phyloP scores from a whole-genome alignment of 2,797 vertebrate genomes.

The Neosilurus mollespiculum region DNA sequence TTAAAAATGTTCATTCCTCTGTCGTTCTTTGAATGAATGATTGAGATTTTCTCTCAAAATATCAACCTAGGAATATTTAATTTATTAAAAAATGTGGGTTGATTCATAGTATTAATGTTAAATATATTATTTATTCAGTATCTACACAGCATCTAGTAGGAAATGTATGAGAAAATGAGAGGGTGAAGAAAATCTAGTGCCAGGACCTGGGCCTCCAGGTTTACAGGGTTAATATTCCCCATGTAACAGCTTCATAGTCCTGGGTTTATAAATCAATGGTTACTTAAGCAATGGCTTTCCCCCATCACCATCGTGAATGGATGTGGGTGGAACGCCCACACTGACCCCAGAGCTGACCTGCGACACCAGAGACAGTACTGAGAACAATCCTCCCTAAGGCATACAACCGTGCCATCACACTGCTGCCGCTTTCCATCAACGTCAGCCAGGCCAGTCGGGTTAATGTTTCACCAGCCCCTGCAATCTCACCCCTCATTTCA shows the following conservation, averaged over 20 bases:
- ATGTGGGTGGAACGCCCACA: constrained; percentile 58
- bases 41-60: neutral
- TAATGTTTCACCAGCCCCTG: constrained; percentile 73
- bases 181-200: neutral
- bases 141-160: neutral
- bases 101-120: neutral
- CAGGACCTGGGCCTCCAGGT: neutral
- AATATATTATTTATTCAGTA: neutral
- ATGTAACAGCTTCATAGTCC: constrained; percentile 34
- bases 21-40: neutral
- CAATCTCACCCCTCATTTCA: constrained; percentile 48
- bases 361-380: constrained; percentile 64
- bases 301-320: constrained; percentile 47
- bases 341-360: constrained; percentile 70
- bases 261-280: constrained; percentile 55
- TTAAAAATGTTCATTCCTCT: neutral
- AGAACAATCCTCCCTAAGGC: constrained; percentile 69
- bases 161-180: neutral
- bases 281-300: constrained; percentile 44
- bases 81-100: neutral
- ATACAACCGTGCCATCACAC: constrained; percentile 69
- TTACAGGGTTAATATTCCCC: neutral
- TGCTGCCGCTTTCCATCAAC: constrained; percentile 70
- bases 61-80: neutral
- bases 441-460: constrained; percentile 66